Evolutionary conservation across 2,113 vertebrate genomes (phyloP).

Genomic region (Addax nasomaculatus): DNA sequence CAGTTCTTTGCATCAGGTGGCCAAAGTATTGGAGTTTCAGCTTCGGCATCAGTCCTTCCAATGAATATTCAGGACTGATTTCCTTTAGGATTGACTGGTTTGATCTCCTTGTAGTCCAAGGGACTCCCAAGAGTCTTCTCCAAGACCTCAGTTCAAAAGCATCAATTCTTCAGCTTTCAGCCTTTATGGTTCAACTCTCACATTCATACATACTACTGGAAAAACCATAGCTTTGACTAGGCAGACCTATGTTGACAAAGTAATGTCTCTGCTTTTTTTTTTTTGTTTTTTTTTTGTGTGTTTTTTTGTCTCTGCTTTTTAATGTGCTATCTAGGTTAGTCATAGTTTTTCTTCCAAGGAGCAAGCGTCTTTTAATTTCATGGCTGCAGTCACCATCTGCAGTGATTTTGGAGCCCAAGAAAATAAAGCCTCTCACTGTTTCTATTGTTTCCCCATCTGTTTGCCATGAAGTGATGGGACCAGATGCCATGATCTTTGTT

Average conservation of each 20-base stretch:
- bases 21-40: background rate
- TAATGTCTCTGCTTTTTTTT: background rate
- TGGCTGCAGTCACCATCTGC: background rate
- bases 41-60: background rate
- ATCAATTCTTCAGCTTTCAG: background rate
- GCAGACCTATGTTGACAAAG: background rate
- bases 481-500: background rate
- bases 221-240: background rate
- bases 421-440: background rate
- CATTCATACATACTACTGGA: background rate
- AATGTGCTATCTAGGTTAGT: background rate
- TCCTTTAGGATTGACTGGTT: background rate
- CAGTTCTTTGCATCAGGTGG: background rate
- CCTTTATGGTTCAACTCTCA: background rate
- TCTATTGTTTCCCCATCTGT: background rate
- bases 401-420: background rate
- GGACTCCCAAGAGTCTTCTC: background rate
- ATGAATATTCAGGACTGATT: background rate
- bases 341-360: background rate
- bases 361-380: background rate
- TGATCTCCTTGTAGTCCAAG: background rate
- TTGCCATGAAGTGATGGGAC: background rate
- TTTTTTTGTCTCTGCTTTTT: background rate
- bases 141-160: background rate
- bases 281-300: too few species aligned